Percentiles rank a stretch among this genome's conserved stretches.
phyloP scores from a whole-genome alignment of 2,888 invertebrate genomes.

The Microctonus hyperodae region DNA sequence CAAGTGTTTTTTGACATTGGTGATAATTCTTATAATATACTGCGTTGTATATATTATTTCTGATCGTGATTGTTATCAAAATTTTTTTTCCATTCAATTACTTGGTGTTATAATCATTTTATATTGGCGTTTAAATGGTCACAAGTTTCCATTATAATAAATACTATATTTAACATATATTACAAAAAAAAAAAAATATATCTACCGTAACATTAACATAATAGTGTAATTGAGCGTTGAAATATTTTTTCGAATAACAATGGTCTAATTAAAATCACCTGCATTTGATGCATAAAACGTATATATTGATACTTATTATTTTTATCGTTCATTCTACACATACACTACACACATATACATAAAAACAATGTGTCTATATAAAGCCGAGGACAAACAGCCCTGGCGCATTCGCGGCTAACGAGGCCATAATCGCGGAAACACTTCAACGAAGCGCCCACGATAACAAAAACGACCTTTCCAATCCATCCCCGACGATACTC shows the following conservation, averaged over 20 bases:
- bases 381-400: not conserved
- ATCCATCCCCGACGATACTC: constrained; percentile 28
- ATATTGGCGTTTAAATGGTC: constrained; percentile 46
- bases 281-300: not conserved
- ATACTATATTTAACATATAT: not conserved
- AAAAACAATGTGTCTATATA: not conserved
- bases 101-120: constrained; percentile 52
- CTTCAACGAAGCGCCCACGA: constrained; percentile 36
- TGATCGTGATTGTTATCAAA: constrained; percentile 46
- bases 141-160: constrained; percentile 34
- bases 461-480: constrained; percentile 33
- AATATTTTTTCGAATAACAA: not conserved
- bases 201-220: not conserved
- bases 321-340: not conserved
- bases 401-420: constrained; percentile 44
- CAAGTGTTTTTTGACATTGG: constrained; percentile 29
- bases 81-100: constrained; percentile 52
- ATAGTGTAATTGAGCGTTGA: not conserved
- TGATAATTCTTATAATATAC: constrained; percentile 41
- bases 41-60: constrained; percentile 41
- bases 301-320: not conserved
- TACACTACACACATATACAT: not conserved
- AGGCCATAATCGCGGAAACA: constrained; percentile 50
- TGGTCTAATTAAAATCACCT: not conserved
- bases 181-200: not conserved